phyloP scores from a whole-genome alignment of 1,140 invertebrate genomes.

The Rhynchophorus ferrugineus region DNA sequence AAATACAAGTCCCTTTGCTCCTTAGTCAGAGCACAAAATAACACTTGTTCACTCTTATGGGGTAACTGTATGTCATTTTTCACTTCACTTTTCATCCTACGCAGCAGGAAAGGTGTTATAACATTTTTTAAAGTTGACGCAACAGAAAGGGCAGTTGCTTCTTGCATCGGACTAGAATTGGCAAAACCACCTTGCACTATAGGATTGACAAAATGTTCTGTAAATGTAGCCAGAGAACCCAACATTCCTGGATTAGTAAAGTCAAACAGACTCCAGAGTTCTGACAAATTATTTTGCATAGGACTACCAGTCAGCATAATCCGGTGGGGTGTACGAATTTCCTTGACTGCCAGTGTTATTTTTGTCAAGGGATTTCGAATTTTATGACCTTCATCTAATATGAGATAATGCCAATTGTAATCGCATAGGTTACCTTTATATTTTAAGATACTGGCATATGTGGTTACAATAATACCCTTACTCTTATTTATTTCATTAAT shows the following conservation, averaged over 20 bases:
- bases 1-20: conserved; percentile 80
- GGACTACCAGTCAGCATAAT: conserved; percentile 82
- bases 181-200: conserved; percentile 92
- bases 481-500: conserved; percentile 46
- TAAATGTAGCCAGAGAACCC: conserved; percentile 82
- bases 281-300: conserved; percentile 94
- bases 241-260: conserved; percentile 92
- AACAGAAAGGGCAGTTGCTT: conserved; percentile 84
- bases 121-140: conserved; percentile 79
- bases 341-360: conserved; percentile 63
- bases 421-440: conserved; percentile 57
- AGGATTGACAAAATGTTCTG: conserved; percentile 83
- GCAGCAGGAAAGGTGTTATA: conserved; percentile 87
- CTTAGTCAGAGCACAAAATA: conserved; percentile 86
- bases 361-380: conserved; percentile 93
- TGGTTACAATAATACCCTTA: conserved; percentile 52
- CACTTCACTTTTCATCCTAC: conserved; percentile 87
- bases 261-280: conserved; percentile 94
- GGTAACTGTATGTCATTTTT: conserved; percentile 77
- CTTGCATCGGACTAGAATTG: conserved; percentile 76
- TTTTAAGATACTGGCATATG: conserved; percentile 52
- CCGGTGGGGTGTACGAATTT: conserved; percentile 80
- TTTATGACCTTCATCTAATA: conserved; percentile 96
- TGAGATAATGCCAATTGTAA: conserved; percentile 86
- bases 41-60: conserved; percentile 89